Evolutionary conservation across 2,797 vertebrate species (phyloP), one percentile per base, ranked within the genome.

Genomic region (Atherinosoma microstoma): DNA sequence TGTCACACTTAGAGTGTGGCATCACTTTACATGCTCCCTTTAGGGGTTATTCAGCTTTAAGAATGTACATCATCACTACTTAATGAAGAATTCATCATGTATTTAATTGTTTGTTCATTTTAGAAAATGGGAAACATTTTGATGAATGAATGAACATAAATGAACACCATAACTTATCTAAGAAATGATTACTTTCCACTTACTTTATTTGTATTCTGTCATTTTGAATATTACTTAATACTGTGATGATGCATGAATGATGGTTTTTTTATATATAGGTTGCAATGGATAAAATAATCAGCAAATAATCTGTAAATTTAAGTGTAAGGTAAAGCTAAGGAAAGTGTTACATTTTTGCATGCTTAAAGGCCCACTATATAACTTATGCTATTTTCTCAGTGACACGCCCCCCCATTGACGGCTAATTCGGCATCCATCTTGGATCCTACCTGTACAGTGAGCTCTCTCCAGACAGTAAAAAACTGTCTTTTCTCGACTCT

Each of bases 1-100:
- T 75, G 62, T 84, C 40, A 38, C 82, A 73, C 78, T 45, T 73
- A 51, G 11, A 58, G 57, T 45, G 49, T 56, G 20, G 20, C 45
- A 9, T 47, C 20, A 47, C 45, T 20, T 20, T 9, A 2, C 45
- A n/a, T 9, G 1, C 20, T 20, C 7, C 8, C 8, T 47, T n/a
- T 8, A n/a, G 7, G 30, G 45, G 45, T 47, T 47, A 47, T n/a
- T 47, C 18, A 8, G 45, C 20, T 47, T 20, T 47, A 47, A 47
- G 45, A 47, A n/a, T 20, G 18, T 20, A 4, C 18, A 20, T 42
- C 16, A 45, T 47, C 45, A 47, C 7, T 10, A 20, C 45, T 9
- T 20, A 47, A n/a, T n/a, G 45, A 45, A 45, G 42, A 20, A 45
- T 45, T 20, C 42, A 20, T 45, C 18, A 20, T 45, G 18, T 45